phyloP scores from a whole-genome alignment of 2,113 vertebrate species.

The Catagonus wagneri region DNA sequence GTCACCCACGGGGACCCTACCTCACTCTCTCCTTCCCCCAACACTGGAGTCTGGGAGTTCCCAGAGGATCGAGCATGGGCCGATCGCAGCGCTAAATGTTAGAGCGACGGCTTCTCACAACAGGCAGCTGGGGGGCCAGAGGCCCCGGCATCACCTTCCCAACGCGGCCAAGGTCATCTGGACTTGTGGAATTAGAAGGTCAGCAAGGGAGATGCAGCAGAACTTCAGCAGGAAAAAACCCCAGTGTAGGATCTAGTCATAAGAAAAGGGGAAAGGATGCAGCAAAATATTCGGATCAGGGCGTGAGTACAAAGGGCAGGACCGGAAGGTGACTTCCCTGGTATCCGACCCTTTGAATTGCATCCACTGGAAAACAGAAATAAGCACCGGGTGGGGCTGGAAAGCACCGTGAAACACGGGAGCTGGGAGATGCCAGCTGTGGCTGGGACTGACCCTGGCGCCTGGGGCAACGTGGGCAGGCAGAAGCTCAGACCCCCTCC shows the following conservation, averaged over 20 bases:
- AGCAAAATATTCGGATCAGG: not conserved
- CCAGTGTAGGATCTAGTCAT: not conserved
- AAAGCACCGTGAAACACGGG: not conserved
- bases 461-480: not conserved
- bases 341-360: not conserved
- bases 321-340: not conserved
- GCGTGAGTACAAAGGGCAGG: too few relatives aligned
- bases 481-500: not conserved
- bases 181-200: not conserved
- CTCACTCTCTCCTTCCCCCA: not conserved
- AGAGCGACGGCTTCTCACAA: not conserved
- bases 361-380: not conserved
- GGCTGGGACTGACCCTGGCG: fast-evolving
- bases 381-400: not conserved
- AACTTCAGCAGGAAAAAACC: not conserved
- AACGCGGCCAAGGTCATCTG: not conserved
- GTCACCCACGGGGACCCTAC: fast-evolving
- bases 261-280: not conserved
- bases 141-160: not conserved
- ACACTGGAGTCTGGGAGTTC: not conserved
- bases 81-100: not conserved
- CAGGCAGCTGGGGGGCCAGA: fast-evolving
- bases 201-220: fast-evolving
- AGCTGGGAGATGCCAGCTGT: fast-evolving
- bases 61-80: not conserved